Conservation (phyloP, 2,888 invertebrate genomes). For the Cacoxenus indagator region DNA sequence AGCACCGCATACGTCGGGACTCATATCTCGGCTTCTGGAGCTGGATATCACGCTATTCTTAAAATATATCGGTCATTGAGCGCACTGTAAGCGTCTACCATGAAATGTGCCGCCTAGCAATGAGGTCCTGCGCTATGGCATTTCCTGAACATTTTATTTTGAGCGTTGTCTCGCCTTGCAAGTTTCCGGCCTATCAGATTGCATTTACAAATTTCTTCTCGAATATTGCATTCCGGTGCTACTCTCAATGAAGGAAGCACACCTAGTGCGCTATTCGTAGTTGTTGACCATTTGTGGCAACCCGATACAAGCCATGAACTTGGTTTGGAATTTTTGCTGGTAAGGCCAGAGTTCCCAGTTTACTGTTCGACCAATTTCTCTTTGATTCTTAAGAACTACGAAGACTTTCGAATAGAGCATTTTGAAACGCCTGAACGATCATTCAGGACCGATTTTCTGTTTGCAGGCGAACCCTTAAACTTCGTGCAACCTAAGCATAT, state of each 20-base stretch:
- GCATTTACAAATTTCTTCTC: background rate
- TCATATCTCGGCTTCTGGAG: background rate
- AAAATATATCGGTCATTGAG: background rate
- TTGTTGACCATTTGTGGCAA: background rate
- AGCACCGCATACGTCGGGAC: background rate
- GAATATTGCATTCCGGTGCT: background rate
- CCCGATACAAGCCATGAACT: background rate
- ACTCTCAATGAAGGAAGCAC: background rate
- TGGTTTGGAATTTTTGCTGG: background rate
- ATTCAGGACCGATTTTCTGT: no score
- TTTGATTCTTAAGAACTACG: no score
- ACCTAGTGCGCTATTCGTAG: background rate
- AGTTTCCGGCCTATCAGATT: background rate
- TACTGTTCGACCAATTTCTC: no score
- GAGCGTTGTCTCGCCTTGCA: slow-evolving; percentile 1
- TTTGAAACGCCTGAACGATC: no score
- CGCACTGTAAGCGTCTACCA: slow-evolving; percentile 1
- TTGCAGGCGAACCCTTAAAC: no score
- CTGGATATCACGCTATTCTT: slow-evolving; percentile 17
- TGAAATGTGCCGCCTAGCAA: slow-evolving; percentile 15
- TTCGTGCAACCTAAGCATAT: no score
- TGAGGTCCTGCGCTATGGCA: slow-evolving; percentile 16
- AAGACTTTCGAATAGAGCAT: no score
- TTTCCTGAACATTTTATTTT: slow-evolving; percentile 18
- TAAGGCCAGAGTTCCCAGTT: no score